Evolutionary conservation across 2,797 vertebrate genomes (phyloP).

Genomic region (Anabacerthia variegaticeps): DNA sequence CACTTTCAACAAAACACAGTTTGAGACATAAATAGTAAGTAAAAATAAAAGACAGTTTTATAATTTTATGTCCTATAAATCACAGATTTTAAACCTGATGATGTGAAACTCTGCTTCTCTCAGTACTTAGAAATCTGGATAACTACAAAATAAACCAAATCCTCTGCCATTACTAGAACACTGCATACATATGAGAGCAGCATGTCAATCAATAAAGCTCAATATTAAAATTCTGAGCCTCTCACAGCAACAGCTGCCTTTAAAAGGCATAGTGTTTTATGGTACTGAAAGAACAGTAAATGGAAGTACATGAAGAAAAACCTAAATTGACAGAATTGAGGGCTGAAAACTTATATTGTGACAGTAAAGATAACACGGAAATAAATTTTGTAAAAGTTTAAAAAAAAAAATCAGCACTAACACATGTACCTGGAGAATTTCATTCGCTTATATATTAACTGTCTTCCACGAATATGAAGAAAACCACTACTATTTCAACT

Average conservation of each 20-base stretch:
- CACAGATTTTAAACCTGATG: neutral
- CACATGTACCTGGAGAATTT: neutral
- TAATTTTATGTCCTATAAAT: neutral
- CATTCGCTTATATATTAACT: neutral
- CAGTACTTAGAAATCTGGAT: neutral
- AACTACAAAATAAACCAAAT: neutral
- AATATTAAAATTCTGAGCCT: neutral
- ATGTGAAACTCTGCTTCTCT: neutral
- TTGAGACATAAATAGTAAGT: neutral
- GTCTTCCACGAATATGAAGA: neutral
- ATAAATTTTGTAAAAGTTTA: neutral
- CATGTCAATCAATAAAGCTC: neutral
- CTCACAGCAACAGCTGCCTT: neutral
- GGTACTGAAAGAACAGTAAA: neutral
- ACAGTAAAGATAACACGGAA: neutral
- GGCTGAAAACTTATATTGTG: neutral
- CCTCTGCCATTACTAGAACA: neutral
- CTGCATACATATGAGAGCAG: neutral
- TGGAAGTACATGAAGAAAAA: neutral
- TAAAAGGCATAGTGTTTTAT: neutral
- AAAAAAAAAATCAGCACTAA: neutral
- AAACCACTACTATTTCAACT: neutral
- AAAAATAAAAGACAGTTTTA: neutral
- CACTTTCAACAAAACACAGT: neutral
- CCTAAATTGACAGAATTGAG: neutral